Base-by-base conservation (phyloP, 1,140 invertebrate species). In the Drosophila pruinosa region DNA sequence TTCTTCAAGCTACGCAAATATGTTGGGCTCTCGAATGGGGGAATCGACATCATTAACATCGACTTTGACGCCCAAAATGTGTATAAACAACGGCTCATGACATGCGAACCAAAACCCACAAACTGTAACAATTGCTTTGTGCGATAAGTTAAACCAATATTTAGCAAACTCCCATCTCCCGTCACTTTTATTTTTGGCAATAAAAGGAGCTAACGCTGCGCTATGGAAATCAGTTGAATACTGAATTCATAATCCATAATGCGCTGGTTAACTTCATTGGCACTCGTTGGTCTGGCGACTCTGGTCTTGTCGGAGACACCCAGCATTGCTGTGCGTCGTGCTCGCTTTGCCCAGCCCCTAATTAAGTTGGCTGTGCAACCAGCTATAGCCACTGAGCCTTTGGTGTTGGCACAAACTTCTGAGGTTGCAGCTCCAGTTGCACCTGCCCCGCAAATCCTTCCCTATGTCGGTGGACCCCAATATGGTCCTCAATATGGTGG, bases 1-100 rank as follows among this genome's bases (percentile, higher is more conserved):
- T 57, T 56, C 63, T 24, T 64, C 50, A 72, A 62, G 56, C 57
- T 68, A 68, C 15, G 28, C 26, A 67, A 62, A 72, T 19, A 54
- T 10, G 6, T 28, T 0, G 8, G 7, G 8, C 28, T 2, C 15
- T 12, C 10, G 0, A n/a, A 26, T 17, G 24, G 24, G 24, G 26
- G 24, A 50, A 34, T 56, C n/a, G 22, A 47, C 21, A 26, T 41
- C 34, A 19, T 24, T 45, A 43, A 14, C 15, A n/a, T 24, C 14
- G 24, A 10, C n/a, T 19, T 24, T 47, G 58, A 62, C 65, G 65
- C n/a, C 39, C 48, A 31, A 63, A 47, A 17, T 39, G 52, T 38
- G 21, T 6, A 45, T 24, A 58, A 48, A 59, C 43, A 58, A 21
- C 12, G n/a, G 17, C 28, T 36, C 12, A 21, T 6, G 15, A 28